Percentiles rank a stretch among this genome's conserved stretches.
Conservation (phyloP, 2,797 vertebrate genomes). For the Pachyuromys duprasi region DNA sequence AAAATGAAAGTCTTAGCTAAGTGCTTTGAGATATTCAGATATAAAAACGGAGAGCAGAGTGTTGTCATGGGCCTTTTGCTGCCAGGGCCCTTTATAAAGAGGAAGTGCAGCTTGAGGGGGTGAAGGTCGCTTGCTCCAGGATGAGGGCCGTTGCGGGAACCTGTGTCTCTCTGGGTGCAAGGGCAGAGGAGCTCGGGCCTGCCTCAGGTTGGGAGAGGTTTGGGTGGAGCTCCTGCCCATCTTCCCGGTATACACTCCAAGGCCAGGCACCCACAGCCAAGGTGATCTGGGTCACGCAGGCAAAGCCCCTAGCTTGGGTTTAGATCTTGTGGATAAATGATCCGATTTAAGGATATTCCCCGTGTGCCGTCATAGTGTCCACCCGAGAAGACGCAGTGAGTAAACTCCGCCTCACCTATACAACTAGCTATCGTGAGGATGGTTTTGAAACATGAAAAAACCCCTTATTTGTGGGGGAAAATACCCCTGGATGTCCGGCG, state of each 20-base stretch:
- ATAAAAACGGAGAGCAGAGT: conserved; percentile 66
- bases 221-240: not conserved
- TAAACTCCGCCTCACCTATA: conserved; percentile 24
- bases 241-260: not conserved
- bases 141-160: not conserved
- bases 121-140: conserved; percentile 62
- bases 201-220: not conserved
- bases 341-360: not conserved
- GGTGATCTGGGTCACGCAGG: not conserved
- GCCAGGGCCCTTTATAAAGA: conserved; percentile 57
- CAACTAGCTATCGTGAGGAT: not conserved
- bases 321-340: not conserved
- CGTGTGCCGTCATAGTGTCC: not conserved
- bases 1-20: conserved; percentile 81
- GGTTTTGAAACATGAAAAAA: conserved; percentile 62
- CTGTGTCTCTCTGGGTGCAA: not conserved
- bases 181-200: not conserved
- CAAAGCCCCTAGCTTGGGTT: conserved; percentile 19
- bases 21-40: conserved; percentile 82
- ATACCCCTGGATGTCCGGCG: not conserved
- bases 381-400: not conserved
- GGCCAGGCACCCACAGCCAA: not conserved
- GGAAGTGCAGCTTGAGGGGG: conserved; percentile 48
- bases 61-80: conserved; percentile 64
- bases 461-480: not conserved